These are phyloP conservation scores for Acanthurus leucopareius DNA, from an alignment of 2,797 vertebrate species.

Conservation along the genomic window DNA sequence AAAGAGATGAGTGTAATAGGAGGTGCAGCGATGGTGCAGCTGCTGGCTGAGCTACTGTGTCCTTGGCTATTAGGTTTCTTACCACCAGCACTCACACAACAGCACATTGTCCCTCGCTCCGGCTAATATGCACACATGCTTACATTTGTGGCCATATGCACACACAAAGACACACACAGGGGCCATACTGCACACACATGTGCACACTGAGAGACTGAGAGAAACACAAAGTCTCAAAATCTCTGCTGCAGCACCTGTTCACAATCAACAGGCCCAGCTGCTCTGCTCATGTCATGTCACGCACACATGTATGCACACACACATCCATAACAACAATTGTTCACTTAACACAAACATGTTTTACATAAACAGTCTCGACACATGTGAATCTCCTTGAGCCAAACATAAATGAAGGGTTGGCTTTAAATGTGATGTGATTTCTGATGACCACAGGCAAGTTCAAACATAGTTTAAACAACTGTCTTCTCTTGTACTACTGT, in stretches of 20 bases:
- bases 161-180: conserved; percentile 49
- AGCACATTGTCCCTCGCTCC: conserved; percentile 69
- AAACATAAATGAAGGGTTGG: background rate
- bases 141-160: conserved; percentile 70
- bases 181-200: conserved; percentile 62
- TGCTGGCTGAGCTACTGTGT: conserved; percentile 72
- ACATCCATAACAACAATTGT: conserved; percentile 21
- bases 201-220: conserved; percentile 40
- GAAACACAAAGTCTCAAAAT: conserved; percentile 51
- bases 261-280: conserved; percentile 69
- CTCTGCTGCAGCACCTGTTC: conserved; percentile 78
- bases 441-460: background rate
- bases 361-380: conserved; percentile 23
- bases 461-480: conserved; percentile 5
- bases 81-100: conserved; percentile 65
- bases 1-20: conserved; percentile 47
- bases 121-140: conserved; percentile 71
- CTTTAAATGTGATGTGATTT: background rate
- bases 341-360: conserved; percentile 35
- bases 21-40: conserved; percentile 68
- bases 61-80: conserved; percentile 78
- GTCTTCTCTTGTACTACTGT: background rate
- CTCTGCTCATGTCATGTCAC: conserved; percentile 60
- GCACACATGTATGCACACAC: conserved; percentile 41
- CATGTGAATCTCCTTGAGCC: background rate